Conservation (phyloP, 1,140 invertebrate genomes). For the Hirudo medicinalis region DNA sequence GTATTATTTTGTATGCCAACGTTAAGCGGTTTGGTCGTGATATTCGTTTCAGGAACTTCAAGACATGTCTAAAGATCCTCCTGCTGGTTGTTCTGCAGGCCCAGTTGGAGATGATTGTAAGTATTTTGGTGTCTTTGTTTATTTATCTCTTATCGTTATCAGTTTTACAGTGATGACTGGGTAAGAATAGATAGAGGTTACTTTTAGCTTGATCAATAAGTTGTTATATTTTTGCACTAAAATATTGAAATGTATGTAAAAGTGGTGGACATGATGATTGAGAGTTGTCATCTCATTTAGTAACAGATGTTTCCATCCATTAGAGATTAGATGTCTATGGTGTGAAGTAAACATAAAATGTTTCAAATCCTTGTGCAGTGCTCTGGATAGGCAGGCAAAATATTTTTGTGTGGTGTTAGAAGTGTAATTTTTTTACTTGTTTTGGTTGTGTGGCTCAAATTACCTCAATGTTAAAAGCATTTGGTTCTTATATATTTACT, state of each 20-base stretch:
- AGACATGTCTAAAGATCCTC: slow-evolving; percentile 39
- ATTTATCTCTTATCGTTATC: background rate
- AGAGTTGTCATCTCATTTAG: background rate
- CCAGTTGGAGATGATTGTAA: slow-evolving; percentile 41
- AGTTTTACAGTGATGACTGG: too few relatives aligned
- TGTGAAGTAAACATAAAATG: too few relatives aligned
- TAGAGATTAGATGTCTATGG: too few relatives aligned
- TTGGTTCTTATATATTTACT: background rate
- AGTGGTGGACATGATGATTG: background rate
- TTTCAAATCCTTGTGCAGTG: too few relatives aligned
- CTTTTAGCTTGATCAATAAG: too few relatives aligned
- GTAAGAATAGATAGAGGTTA: too few relatives aligned
- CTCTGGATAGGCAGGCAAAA: too few relatives aligned
- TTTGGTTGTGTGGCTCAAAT: background rate
- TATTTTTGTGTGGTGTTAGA: too few relatives aligned
- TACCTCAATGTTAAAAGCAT: background rate
- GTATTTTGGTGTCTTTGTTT: slow-evolving; percentile 22
- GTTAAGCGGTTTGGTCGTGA: background rate
- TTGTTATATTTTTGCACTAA: too few relatives aligned
- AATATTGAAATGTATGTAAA: background rate
- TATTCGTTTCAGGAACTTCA: slow-evolving; percentile 34
- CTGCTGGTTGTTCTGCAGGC: slow-evolving; percentile 41
- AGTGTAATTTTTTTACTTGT: background rate
- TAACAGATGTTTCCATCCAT: background rate
- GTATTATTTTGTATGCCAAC: too few relatives aligned